phyloP scores from a whole-genome alignment of 53 echinoderm and acorn worm genomes.

The Temnopleurus reevesii region DNA sequence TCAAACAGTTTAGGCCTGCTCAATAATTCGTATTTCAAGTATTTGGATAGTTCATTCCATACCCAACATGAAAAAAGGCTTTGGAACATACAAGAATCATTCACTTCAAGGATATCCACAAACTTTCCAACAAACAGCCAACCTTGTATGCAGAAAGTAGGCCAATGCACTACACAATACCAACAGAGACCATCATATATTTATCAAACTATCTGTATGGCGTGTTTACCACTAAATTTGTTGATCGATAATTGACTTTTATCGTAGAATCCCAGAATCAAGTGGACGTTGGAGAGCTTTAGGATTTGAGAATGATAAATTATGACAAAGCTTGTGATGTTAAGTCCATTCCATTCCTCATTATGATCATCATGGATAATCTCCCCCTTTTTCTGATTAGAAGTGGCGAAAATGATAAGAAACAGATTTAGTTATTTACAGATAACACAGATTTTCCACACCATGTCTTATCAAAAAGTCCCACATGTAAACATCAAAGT shows the following conservation, averaged over 20 bases:
- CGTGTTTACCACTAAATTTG: not conserved
- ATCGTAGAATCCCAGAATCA: not conserved
- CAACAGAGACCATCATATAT: not conserved
- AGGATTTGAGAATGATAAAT: not conserved
- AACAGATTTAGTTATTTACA: slow-evolving; percentile 1
- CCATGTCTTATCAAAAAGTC: not conserved
- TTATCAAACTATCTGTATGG: not conserved
- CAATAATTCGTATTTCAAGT: too few relatives aligned
- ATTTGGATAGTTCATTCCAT: too few relatives aligned
- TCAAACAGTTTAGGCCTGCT: too few relatives aligned
- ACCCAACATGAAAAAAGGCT: too few relatives aligned
- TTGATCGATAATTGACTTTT: not conserved
- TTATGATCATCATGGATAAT: not conserved
- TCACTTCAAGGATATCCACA: too few relatives aligned
- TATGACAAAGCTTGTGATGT: not conserved
- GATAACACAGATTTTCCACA: not conserved
- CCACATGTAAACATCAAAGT: slow-evolving; percentile 4
- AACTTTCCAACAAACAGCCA: too few relatives aligned
- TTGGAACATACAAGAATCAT: too few relatives aligned
- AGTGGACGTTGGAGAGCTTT: slow-evolving; percentile 3
- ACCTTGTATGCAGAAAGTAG: too few relatives aligned
- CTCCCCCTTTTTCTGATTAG: not conserved
- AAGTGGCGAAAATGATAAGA: not conserved
- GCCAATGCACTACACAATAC: too few relatives aligned
- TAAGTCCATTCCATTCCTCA: not conserved